Evolutionary conservation across 2,888 invertebrate genomes (phyloP).

Genomic region (Copidosoma aretas): DNA sequence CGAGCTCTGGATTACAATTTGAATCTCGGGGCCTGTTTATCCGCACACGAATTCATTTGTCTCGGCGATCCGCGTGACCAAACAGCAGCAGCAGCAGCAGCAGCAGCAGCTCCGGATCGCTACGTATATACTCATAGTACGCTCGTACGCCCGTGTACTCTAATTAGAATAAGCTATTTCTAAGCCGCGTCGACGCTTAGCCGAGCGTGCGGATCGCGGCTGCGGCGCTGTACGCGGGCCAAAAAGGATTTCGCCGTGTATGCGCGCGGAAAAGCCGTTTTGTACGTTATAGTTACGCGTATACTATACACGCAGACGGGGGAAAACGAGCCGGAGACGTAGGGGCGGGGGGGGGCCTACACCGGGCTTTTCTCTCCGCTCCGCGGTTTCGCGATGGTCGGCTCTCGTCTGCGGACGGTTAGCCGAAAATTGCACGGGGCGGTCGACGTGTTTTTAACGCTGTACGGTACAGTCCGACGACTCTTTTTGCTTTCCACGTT

Average conservation of each 20-base stretch:
- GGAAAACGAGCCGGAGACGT: constrained; percentile 13
- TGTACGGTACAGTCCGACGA: too few species aligned
- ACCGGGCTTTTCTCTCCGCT: too few species aligned
- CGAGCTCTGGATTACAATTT: too few species aligned
- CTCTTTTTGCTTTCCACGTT: too few species aligned
- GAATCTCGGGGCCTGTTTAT: constrained; percentile 45
- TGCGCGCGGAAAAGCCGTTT: constrained; percentile 3
- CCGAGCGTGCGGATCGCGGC: constrained; percentile 14
- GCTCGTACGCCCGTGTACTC: constrained; percentile 44
- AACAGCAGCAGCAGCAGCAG: neutral
- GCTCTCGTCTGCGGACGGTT: too few species aligned
- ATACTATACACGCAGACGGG: constrained; percentile 7
- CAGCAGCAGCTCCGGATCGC: neutral
- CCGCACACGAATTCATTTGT: constrained; percentile 55
- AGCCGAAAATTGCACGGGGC: too few species aligned
- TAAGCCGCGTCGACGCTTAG: constrained; percentile 44
- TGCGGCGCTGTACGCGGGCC: too few species aligned
- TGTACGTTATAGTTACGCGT: neutral
- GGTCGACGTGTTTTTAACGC: too few species aligned
- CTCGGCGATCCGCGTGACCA: constrained; percentile 1
- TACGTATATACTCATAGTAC: neutral
- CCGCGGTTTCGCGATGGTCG: too few species aligned
- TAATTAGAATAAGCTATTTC: constrained; percentile 57
- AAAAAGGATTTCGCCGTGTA: constrained; percentile 23
- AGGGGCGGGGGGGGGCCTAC: constrained; percentile 27